Conservation (phyloP, 2,888 invertebrate species). For the Heliconius cydno region DNA sequence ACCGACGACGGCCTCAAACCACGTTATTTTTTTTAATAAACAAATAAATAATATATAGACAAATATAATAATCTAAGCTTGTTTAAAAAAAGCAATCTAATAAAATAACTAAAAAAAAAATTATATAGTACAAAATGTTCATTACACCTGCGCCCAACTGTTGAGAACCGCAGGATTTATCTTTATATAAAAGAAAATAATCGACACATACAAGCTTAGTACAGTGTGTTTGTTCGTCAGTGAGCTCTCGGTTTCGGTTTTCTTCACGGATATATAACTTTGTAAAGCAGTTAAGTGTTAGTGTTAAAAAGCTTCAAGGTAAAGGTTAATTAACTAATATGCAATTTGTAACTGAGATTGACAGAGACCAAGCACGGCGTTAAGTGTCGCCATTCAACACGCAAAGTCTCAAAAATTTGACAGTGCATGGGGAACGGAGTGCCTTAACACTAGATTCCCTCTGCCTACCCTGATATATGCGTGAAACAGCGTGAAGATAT, state of each 20-base stretch:
- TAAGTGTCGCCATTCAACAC: neutral
- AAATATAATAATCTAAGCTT: too few species aligned
- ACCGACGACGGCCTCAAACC: too few species aligned
- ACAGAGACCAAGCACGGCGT: neutral
- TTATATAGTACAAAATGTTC: constrained; percentile 7
- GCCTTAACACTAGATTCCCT: neutral
- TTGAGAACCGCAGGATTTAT: constrained; percentile 25
- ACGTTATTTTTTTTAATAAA: too few species aligned
- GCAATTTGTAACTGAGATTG: neutral
- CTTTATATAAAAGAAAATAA: constrained; percentile 32
- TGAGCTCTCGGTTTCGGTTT: neutral
- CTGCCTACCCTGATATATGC: neutral
- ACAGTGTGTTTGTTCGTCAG: constrained; percentile 20
- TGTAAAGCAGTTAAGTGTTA: neutral
- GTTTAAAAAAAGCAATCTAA: too few species aligned
- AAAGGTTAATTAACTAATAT: neutral
- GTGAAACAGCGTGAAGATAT: neutral
- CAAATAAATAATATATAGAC: too few species aligned
- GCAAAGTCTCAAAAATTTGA: neutral
- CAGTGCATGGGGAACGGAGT: neutral
- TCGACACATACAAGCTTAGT: constrained; percentile 34
- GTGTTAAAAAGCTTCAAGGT: neutral
- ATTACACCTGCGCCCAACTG: neutral
- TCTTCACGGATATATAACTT: neutral
- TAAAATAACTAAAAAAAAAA: neutral